Conservation (phyloP, 64 coral and sea anemone genomes). For the Platygyra sinensis region DNA sequence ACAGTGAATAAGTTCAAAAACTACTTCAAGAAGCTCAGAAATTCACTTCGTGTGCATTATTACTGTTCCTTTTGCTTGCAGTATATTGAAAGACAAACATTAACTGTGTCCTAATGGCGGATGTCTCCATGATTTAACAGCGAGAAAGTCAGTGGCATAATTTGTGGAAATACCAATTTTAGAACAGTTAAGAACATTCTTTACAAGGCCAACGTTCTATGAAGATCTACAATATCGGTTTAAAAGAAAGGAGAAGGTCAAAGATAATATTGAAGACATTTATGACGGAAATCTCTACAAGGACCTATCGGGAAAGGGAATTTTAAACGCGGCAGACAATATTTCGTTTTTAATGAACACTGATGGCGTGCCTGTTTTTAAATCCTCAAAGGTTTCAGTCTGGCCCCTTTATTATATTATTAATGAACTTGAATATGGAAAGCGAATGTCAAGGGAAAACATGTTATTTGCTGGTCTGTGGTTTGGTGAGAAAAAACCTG, state of each 20-base stretch:
- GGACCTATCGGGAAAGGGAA: conserved; percentile 43
- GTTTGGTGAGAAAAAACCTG: conserved; percentile 71
- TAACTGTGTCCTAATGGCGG: no score
- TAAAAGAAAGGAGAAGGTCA: conserved; percentile 37
- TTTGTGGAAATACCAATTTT: neutral
- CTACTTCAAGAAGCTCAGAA: no score
- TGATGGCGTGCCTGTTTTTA: conserved; percentile 80
- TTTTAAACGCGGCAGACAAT: conserved; percentile 42
- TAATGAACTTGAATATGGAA: conserved; percentile 66
- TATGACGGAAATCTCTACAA: conserved; percentile 73
- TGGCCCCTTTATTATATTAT: conserved; percentile 68
- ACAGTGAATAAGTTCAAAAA: no score
- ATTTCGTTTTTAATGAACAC: conserved; percentile 72
- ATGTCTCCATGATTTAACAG: no score
- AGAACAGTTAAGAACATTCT: conserved; percentile 56
- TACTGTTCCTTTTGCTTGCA: no score
- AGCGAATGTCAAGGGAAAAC: conserved; percentile 68
- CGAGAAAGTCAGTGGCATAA: no score
- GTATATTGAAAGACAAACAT: no score
- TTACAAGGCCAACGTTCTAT: conserved; percentile 51
- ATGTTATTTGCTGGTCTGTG: conserved; percentile 77
- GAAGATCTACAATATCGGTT: conserved; percentile 65
- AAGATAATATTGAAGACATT: conserved; percentile 73
- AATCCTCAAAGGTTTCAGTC: conserved; percentile 81
- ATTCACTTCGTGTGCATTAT: no score